Evolutionary conservation across 2,113 vertebrate genomes (phyloP).

Genomic region (Chloropsis hardwickii): DNA sequence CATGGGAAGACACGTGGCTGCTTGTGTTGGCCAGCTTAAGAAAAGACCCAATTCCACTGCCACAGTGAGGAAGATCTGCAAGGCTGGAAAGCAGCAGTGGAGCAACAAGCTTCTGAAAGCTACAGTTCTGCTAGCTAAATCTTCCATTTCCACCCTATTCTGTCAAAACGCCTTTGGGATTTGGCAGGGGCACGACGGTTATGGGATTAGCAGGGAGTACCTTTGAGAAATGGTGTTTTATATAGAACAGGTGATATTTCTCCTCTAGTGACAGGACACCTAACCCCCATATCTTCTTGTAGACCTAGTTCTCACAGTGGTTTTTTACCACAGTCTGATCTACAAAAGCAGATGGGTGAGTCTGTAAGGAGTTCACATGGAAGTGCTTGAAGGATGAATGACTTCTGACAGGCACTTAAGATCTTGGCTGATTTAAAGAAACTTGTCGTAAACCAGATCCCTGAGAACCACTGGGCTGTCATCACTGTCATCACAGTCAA

Average conservation of each 20-base stretch:
- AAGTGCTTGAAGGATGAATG: conserved; percentile 25
- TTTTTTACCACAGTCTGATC: neutral
- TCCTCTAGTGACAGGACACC: neutral
- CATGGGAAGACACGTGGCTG: neutral
- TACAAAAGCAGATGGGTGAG: neutral
- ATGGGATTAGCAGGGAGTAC: neutral
- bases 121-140: neutral
- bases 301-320: neutral
- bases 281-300: neutral
- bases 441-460: neutral
- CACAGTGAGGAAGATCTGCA: neutral
- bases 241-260: neutral
- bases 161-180: neutral
- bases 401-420: conserved; percentile 42
- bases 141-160: neutral
- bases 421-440: conserved; percentile 14
- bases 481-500: neutral
- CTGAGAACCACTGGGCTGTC: neutral
- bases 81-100: neutral
- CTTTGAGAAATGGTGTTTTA: neutral
- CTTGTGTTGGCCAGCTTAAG: neutral
- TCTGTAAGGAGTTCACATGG: neutral
- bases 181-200: neutral
- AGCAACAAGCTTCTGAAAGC: neutral
- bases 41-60: neutral